Base-by-base conservation (phyloP, 64 coral and sea anemone species). In the Montipora foliosa region DNA sequence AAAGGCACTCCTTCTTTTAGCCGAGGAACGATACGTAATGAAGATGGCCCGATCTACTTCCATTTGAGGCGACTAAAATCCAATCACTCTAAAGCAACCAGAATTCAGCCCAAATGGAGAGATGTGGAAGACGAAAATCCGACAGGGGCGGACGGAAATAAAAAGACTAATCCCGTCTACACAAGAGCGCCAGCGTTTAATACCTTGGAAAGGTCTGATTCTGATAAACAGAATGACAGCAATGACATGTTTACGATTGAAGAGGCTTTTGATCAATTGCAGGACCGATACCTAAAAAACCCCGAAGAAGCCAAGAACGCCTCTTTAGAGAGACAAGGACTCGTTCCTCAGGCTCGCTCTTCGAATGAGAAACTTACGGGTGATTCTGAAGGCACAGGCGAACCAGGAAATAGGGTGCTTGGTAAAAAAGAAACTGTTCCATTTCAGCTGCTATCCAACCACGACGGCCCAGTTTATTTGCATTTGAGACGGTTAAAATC, bases 1-100 rank as follows among this genome's bases (percentile, higher is more conserved):
- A 48, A 16, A 16, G 76, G 76, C 0, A 48, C 15, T 78, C 76
- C 46, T 17, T 51, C 1, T 5, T 78, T 17, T 49, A 17, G 60
- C 60, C 60, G 5, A 64, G 13, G 47, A 49, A 15, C 76, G 2
- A 45, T 49, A 19, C 44, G 44, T 48, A 50, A 49, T 47, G 2
- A 78, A 5, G 76, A 48, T 17, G 76, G 76, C 6, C 76, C 76
- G 4, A 45, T 78, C 44, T 78, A 78, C 76, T 78, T 78, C 47
- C 44, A 46, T 6, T 49, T 78, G 7, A 78, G 44, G 44, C 46
- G 76, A 15, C 17, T 78, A 49, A 78, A 78, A 48, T 78, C 46
- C 2, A 78, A 78, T 19, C 76, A 78, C 47, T 78, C 76, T 14
- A 78, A 17, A 12, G 76, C 76, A 78, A 78, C 60, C 9, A 64